Evolutionary conservation across 2,888 invertebrate genomes (phyloP), one percentile per base, ranked within the genome.

Genomic region (Pteria penguin): DNA sequence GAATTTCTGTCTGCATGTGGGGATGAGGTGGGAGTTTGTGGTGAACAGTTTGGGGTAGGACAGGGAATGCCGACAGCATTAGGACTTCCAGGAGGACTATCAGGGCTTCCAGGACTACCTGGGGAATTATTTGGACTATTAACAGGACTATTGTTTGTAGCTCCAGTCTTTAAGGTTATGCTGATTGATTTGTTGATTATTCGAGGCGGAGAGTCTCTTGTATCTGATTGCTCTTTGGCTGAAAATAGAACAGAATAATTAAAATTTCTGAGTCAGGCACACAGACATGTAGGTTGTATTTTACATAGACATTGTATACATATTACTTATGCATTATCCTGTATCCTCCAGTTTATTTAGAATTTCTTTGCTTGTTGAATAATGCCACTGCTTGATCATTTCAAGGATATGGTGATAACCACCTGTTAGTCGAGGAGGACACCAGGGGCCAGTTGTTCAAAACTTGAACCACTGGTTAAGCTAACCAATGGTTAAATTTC

Each of bases 121-220:
- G 89, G 87, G 14, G 84, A 86, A 75, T 84, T 83, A 8, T 80
- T 81, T 45, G 88, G 86, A 77, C 87, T 88, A 63, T 83, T 82
- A 22, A 85, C 82, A 14, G 87, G 85, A 61, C 85, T 86, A 73
- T 81, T 83, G 72, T 77, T 81, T 67, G 81, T 78, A 11, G 81
- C 74, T 63, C 82, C 83, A 29, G 88, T 73, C 65, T 86, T 85
- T 60, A 90, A 88, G 81, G 84, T 89, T 73, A 88, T 89, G 66
- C 85, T 87, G 66, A 84, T 78, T 26, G 82, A 79, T 72, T 86
- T 88, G 74, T 83, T 79, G 66, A 87, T 65, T 55, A 88, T 79
- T 55, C 86, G 74, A 55, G 86, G 84, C 27, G 89, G 85, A 29
- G 84, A 81, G n/a, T 89, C 90, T 72, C 85, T 82, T 61, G 85